phyloP scores from a whole-genome alignment of 2,888 invertebrate species.

The Elegia similella region DNA sequence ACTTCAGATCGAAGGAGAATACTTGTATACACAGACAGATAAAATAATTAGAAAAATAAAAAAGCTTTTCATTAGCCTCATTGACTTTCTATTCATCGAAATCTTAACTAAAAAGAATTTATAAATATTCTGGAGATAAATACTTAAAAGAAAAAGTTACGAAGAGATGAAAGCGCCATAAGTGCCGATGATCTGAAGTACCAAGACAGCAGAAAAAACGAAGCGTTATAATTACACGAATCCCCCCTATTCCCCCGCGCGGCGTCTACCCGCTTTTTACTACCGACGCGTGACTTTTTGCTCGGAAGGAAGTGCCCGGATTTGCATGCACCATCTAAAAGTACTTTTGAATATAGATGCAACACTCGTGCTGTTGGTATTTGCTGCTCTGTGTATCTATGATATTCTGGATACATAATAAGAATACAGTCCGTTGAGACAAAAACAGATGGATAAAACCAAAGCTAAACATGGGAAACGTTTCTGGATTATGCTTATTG shows the following conservation, averaged over 20 bases:
- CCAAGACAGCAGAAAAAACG: conserved; percentile 14
- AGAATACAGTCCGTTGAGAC: no score
- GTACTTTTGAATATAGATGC: conserved; percentile 40
- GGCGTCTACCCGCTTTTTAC: conserved; percentile 46
- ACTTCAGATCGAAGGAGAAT: no score
- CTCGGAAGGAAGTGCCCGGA: conserved; percentile 42
- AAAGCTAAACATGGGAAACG: not conserved
- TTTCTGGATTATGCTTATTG: no score
- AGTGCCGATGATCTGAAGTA: conserved; percentile 10
- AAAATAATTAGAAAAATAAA: not conserved
- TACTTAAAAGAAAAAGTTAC: not conserved
- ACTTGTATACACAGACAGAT: no score
- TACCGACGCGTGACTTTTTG: conserved; percentile 53
- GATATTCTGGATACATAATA: not conserved
- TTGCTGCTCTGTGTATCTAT: conserved; percentile 9
- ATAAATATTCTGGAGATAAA: not conserved
- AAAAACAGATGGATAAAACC: not conserved
- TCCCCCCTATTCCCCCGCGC: conserved; percentile 6
- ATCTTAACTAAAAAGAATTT: not conserved
- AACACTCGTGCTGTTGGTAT: conserved; percentile 30
- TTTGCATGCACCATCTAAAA: conserved; percentile 44
- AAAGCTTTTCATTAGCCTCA: no score
- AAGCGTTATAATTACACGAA: conserved; percentile 15
- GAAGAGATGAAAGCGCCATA: conserved; percentile 11
- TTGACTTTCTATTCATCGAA: no score